Base-by-base conservation (phyloP, 2,888 invertebrate genomes). In the Autographa gamma region DNA sequence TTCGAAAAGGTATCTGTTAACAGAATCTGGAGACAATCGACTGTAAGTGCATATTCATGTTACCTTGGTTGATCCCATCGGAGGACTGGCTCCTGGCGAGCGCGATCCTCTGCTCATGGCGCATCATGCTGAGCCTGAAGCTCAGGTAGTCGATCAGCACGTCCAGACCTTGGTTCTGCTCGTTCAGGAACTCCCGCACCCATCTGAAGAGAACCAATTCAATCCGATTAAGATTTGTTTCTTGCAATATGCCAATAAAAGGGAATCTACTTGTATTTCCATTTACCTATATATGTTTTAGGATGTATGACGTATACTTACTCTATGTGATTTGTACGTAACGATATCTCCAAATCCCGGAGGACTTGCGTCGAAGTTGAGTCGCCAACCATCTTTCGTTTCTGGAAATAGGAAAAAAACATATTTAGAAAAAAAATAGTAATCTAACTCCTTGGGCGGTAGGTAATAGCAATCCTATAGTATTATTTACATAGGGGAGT, bases 271-370 rank as follows among this genome's bases (percentile, higher is more conserved):
- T 1, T 19, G 8, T n/a, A n/a, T n/a, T n/a, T n/a, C n/a, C n/a
- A n/a, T n/a, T n/a, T n/a, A n/a, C n/a, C n/a, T n/a, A n/a, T n/a
- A n/a, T n/a, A 18, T 11, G 18, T 11, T 54, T 13, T 11, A 19
- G 56, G 56, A 31, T n/a, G n/a, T 48, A 18, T 66, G 1, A 60
- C 16, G 19, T 19, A 54, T 61, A 97, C 98, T 97, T 94, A 99
- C 98, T 99, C 99, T 92, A 99, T 99, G 95, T 99, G 99, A 96
- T 99, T 99, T 80, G 99, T 99, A 89, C 99, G 97, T 87, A 99
- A 96, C 60, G 99, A 99, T 91, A 99, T 99, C 96, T 99, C 99
- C 93, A 99, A 96, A 96, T 99, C 99, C 89, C 99, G 97, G 77
- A 99, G 96, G 85, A 99, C 99, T 96, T 99, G 99, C 60, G 99